phyloP scores from a whole-genome alignment of 2,888 invertebrate species.

The Diachrysia chrysitis region DNA sequence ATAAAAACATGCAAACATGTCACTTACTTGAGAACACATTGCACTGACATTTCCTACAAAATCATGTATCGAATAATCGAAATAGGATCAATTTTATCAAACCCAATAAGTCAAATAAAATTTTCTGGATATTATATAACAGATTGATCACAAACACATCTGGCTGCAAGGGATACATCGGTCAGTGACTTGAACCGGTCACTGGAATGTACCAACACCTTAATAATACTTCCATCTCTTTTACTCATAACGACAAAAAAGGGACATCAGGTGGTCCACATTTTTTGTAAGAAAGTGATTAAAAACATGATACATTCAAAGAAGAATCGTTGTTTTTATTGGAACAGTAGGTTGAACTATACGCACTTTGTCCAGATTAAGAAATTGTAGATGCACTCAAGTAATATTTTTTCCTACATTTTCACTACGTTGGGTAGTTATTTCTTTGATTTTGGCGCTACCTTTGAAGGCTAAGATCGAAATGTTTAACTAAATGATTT shows the following conservation, averaged over 20 bases:
- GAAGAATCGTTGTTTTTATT: neutral
- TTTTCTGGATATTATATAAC: neutral
- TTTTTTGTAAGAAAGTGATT: constrained; percentile 6
- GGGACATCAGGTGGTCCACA: neutral
- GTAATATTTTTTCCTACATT: too few species aligned
- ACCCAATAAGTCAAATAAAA: neutral
- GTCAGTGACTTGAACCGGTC: constrained; percentile 53
- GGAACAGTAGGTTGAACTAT: neutral
- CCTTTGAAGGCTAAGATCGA: too few species aligned
- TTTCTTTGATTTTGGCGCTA: too few species aligned
- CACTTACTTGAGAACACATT: too few species aligned
- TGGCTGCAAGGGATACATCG: constrained; percentile 16
- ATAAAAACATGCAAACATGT: too few species aligned
- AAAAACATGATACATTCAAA: neutral
- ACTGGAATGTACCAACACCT: constrained; percentile 38
- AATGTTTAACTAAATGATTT: too few species aligned
- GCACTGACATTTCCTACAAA: neutral
- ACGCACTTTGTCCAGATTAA: too few species aligned
- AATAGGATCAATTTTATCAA: neutral
- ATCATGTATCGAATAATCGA: too few species aligned
- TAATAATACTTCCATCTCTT: constrained; percentile 35
- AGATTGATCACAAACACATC: constrained; percentile 16
- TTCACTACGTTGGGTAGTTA: too few species aligned
- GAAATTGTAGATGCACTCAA: too few species aligned
- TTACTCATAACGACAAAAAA: constrained; percentile 31